Evolutionary conservation across 2,888 invertebrate species (phyloP).

Genomic region (Aradus depressus): DNA sequence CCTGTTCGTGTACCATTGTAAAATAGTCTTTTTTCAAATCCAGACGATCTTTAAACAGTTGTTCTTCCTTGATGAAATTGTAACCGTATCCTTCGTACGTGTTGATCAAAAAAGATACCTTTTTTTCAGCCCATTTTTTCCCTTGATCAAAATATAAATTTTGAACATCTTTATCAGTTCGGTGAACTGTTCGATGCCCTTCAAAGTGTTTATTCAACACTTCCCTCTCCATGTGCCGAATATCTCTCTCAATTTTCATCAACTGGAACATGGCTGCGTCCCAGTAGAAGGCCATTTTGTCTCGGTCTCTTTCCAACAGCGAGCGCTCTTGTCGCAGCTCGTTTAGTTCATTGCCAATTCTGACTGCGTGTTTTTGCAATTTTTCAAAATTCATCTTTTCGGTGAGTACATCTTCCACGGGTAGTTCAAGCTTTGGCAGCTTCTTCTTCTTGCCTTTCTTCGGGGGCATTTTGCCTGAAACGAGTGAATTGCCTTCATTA

Average conservation of each 20-base stretch:
- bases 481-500: too few relatives aligned
- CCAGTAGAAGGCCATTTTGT: slow-evolving; percentile 10
- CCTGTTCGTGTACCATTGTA: too few relatives aligned
- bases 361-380: slow-evolving; percentile 1
- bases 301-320: slow-evolving; percentile 8
- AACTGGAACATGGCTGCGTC: neutral
- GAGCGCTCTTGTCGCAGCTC: neutral
- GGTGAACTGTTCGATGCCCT: neutral
- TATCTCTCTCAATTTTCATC: neutral
- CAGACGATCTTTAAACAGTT: slow-evolving; percentile 4
- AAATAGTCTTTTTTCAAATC: slow-evolving; percentile 3
- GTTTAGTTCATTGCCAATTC: neutral
- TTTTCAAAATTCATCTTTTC: neutral
- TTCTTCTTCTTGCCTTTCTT: neutral
- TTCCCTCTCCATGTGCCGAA: slow-evolving; percentile 3
- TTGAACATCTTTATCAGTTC: neutral
- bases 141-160: neutral
- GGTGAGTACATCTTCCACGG: slow-evolving; percentile 1
- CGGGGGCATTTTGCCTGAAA: slow-evolving; percentile 1
- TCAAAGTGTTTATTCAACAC: neutral
- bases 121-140: neutral
- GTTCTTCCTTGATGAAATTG: neutral
- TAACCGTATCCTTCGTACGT: neutral
- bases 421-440: neutral
- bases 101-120: neutral